Evolutionary conservation across 2,888 invertebrate species (phyloP).

Genomic region (Griposia aprilina): DNA sequence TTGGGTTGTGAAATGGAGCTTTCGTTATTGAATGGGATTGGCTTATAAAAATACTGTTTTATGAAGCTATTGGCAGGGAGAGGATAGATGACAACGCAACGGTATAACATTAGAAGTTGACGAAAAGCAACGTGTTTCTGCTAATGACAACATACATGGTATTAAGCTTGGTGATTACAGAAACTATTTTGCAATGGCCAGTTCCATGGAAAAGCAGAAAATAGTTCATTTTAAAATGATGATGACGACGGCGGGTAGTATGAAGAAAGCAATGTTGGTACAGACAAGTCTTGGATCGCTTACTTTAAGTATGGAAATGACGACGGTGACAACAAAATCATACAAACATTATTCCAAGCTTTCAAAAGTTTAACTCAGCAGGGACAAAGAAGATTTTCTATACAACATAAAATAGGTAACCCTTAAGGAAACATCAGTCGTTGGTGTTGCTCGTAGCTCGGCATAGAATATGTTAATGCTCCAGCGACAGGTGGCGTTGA

Average conservation of each 20-base stretch:
- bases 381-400: constrained; percentile 30
- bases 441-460: constrained; percentile 34
- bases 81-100: no score
- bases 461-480: constrained; percentile 56
- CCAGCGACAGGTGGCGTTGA: constrained; percentile 56
- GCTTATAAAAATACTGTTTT: neutral
- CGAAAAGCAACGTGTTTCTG: neutral
- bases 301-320: constrained; percentile 4
- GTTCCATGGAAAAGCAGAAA: no score
- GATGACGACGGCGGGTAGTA: no score
- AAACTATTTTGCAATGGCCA: neutral
- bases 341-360: constrained; percentile 47
- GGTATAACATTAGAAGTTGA: neutral
- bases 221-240: no score
- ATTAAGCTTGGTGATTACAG: neutral
- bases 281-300: neutral
- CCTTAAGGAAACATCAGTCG: constrained; percentile 41
- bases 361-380: constrained; percentile 41
- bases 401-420: constrained; percentile 41
- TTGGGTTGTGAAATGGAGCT: neutral
- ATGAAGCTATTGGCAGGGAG: neutral
- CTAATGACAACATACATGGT: neutral
- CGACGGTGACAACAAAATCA: constrained; percentile 28
- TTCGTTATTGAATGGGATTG: neutral
- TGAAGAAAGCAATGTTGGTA: no score